Base-by-base conservation (phyloP, 2,888 invertebrate genomes). In the Heliconius charithonia region DNA sequence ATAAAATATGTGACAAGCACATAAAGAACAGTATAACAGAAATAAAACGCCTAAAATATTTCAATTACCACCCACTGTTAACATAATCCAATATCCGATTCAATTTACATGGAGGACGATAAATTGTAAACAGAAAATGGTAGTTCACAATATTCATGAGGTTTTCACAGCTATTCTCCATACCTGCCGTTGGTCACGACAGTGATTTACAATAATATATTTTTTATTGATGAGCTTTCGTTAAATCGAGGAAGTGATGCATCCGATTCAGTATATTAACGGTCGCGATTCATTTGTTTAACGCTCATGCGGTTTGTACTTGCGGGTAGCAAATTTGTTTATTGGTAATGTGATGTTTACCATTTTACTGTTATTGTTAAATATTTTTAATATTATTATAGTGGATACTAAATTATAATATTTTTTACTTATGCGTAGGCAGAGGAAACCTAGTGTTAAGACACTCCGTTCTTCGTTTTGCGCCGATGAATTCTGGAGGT, bases 111-210 rank as follows among this genome's bases (percentile, higher is more conserved):
- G 67, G 70, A 80, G 76, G 76, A 67, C 81, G 59, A 84, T 84
- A 83, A 84, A 85, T 85, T 81, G 77, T 79, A 74, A 78, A 81
- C 78, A 76, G 82, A 81, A 84, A 81, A 84, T 85, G 83, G 82
- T 81, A 81, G 83, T 80, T 75, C 84, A 84, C 84, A 86, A 83
- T 85, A 85, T 83, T 85, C 84, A 84, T 83, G 85, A 86, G 84
- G 84, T 78, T 84, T 84, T 84, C 83, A 83, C 82, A 82, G 84
- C 87, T 85, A 83, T 85, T 85, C 87, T 87, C 86, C 84, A 85
- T 86, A 85, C 85, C 82, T 82, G 82, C 80, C 84, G 78, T 83
- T 87, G 87, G 83, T 83, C 84, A 83, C 84, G 89, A 87, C 89
- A 84, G 82, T 88, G 90, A 63, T 74, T 74, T 74, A 74, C 37